Conservation (phyloP, 2,888 invertebrate genomes). For the Pyrrhosoma nymphula region DNA sequence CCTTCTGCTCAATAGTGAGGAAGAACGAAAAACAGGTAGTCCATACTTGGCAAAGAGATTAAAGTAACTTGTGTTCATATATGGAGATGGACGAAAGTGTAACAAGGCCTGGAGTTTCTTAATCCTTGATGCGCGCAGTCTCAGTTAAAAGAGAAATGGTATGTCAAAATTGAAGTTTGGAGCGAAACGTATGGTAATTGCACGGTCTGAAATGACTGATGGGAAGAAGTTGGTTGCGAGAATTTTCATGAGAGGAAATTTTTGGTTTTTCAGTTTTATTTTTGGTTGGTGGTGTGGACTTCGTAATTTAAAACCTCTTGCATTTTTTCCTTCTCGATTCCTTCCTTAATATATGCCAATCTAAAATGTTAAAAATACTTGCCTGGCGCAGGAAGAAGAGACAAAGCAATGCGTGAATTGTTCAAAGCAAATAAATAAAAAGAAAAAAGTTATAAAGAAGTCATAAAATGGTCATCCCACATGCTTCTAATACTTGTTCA, state of each 20-base stretch:
- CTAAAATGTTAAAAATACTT: too few species aligned
- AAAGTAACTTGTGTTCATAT: neutral
- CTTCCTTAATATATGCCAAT: too few species aligned
- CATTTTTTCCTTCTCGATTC: too few species aligned
- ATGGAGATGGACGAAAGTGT: conserved; percentile 14
- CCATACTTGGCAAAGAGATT: conserved; percentile 3
- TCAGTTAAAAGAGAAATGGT: neutral
- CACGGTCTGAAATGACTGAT: neutral
- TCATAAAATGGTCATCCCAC: too few species aligned
- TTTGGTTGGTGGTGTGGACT: neutral
- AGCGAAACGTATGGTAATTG: neutral
- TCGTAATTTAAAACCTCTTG: too few species aligned
- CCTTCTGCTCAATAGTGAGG: neutral
- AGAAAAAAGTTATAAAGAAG: too few species aligned
- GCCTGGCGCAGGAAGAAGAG: too few species aligned
- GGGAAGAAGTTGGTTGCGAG: neutral
- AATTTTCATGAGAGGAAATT: neutral
- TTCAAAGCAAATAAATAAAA: too few species aligned
- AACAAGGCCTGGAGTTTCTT: neutral
- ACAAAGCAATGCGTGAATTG: too few species aligned
- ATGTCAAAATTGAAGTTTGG: neutral
- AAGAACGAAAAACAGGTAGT: neutral
- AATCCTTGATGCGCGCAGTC: neutral
- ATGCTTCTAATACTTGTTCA: too few species aligned
- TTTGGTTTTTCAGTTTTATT: neutral